These are phyloP conservation scores for Apocheima hispidaria DNA, from an alignment of 2,888 invertebrate genomes.

Conservation along the genomic window DNA sequence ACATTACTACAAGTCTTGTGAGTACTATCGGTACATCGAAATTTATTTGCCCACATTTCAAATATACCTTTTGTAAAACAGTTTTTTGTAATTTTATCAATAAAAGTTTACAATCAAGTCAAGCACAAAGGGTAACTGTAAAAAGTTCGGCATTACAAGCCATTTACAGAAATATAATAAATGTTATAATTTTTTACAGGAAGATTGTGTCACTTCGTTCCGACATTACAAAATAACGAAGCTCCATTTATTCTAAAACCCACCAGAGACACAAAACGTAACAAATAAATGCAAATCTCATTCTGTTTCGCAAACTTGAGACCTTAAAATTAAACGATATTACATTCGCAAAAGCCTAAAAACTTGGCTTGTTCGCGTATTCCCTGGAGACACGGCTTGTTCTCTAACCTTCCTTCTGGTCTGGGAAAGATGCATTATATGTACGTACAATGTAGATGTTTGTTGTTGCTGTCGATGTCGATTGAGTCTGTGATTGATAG, in stretches of 20 bases:
- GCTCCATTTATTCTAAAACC: conserved; percentile 24
- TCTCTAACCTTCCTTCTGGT: conserved; percentile 29
- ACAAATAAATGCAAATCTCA: conserved; percentile 46
- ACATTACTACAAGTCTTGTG: no score
- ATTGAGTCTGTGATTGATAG: no score
- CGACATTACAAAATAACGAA: conserved; percentile 21
- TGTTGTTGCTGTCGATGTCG: no score
- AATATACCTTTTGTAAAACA: no score
- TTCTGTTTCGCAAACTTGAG: conserved; percentile 44
- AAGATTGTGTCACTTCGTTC: conserved; percentile 10
- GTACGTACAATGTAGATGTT: not conserved
- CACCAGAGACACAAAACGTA: conserved; percentile 21
- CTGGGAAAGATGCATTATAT: not conserved
- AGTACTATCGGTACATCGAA: no score
- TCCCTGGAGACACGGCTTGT: conserved; percentile 39
- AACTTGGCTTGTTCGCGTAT: conserved; percentile 44
- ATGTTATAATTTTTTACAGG: conserved; percentile 9
- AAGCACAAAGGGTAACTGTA: not conserved
- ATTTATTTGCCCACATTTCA: no score
- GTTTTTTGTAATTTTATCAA: no score
- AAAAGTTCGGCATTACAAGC: not conserved
- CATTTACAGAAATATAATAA: conserved; percentile 4
- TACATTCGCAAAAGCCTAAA: conserved; percentile 55
- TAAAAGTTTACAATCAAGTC: no score
- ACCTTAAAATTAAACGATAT: conserved; percentile 54